Evolutionary conservation across 2,113 vertebrate species (phyloP), one percentile per base, ranked within the genome.

Genomic region (Nicator chloris): DNA sequence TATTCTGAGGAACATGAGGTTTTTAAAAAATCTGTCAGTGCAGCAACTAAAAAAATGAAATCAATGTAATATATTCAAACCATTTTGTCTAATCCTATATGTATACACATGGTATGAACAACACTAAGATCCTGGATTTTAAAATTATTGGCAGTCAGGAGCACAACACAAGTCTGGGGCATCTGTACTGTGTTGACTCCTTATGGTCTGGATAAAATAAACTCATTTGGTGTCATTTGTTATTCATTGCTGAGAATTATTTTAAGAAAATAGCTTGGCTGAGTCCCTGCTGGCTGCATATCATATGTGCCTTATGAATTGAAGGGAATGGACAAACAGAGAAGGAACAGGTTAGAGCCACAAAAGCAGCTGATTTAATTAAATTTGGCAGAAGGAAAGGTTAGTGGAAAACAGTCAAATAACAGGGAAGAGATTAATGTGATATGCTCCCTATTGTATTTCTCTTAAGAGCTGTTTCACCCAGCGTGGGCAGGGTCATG

Each of bases 311-410:
- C 80, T 84, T 70, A 47, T 28, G 63, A 95, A 84, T 2, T 60
- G 69, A 94, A 56, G 56, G 47, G 80, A 90, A 93, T 28, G 73
- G 77, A 77, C 86, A 61, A 93, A 92, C 56, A 92, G 47, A 15
- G 44, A 69, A 77, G 78, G 91, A 91, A 69, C 65, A 64, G 54
- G 88, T 80, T 82, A 89, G 19, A 88, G 53, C 49, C 0, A 15
- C 88, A 88, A 89, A 96, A 96, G 70, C 83, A 82, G 71, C 86
- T 56, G 78, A 95, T 93, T 89, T 96, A 95, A 96, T 97, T 93
- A 94, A 94, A 96, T 94, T 56, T 93, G 95, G 83, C 94, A 94
- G 90, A 95, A 91, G 30, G 70, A 97, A 97, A 96, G 88, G 94
- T 96, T 92, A 95, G 94, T 60, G 92, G 86, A 85, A 95, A 96